Percentiles rank a stretch among this genome's conserved stretches.
These are phyloP conservation scores for Latheticus oryzae DNA, from an alignment of 2,888 invertebrate genomes.

Conservation along the genomic window DNA sequence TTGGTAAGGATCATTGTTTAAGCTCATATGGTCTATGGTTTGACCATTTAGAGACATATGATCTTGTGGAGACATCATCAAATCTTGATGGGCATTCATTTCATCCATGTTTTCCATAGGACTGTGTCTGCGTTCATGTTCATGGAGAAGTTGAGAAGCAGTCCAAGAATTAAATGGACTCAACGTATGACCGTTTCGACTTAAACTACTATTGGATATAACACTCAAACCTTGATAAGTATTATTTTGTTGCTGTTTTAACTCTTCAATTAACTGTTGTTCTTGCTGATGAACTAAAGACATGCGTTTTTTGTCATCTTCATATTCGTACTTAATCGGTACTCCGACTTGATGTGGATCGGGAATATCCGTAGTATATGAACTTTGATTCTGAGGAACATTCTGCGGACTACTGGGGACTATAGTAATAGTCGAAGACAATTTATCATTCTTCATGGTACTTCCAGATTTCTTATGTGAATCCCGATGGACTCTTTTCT, in stretches of 20 bases:
- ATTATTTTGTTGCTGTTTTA: conserved; percentile 63
- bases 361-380: conserved; percentile 57
- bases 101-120: conserved; percentile 63
- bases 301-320: conserved; percentile 67
- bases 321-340: conserved; percentile 64
- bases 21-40: conserved; percentile 60
- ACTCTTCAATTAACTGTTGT: conserved; percentile 65
- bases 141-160: conserved; percentile 71
- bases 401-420: conserved; percentile 63
- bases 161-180: conserved; percentile 72
- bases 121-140: conserved; percentile 70
- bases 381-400: conserved; percentile 56
- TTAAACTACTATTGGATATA: conserved; percentile 64
- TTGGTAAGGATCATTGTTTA: conserved; percentile 59
- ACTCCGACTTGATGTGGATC: conserved; percentile 66
- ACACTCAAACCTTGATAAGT: conserved; percentile 60
- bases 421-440: conserved; percentile 64
- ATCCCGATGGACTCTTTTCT: conserved; percentile 57
- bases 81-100: conserved; percentile 56
- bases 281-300: conserved; percentile 67
- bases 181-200: conserved; percentile 62
- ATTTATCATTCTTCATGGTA: conserved; percentile 60
- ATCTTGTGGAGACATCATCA: conserved; percentile 59
- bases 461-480: conserved; percentile 56
- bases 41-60: conserved; percentile 62